These are phyloP conservation scores for Lepus europaeus DNA, from an alignment of 2,113 vertebrate genomes.

Conservation along the genomic window DNA sequence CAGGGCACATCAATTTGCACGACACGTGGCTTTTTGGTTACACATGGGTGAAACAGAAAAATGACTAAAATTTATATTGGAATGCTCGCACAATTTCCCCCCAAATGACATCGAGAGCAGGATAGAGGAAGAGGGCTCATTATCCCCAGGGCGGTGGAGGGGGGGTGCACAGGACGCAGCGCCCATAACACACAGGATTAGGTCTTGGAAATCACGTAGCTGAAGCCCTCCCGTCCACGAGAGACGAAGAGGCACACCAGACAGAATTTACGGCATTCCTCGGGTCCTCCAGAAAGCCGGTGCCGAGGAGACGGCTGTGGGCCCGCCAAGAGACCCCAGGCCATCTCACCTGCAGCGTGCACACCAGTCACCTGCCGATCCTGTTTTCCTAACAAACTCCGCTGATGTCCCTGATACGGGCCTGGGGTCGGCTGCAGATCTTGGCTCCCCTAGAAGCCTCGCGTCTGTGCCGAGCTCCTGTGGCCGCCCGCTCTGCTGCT, in stretches of 20 bases:
- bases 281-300: no score
- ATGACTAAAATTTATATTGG: neutral
- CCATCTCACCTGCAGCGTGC: neutral
- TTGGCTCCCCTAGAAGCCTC: neutral
- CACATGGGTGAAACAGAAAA: neutral
- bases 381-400: neutral
- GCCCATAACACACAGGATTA: fast-evolving
- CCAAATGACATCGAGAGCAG: neutral
- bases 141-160: neutral
- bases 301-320: neutral
- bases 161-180: neutral
- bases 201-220: neutral
- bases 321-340: no score
- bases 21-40: neutral
- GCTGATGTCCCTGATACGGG: fast-evolving
- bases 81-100: neutral
- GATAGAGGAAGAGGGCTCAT: no score
- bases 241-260: neutral
- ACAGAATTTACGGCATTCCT: neutral
- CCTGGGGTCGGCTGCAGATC: no score
- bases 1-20: neutral
- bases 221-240: neutral
- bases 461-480: neutral
- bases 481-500: no score
- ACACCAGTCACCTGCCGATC: no score